Evolutionary conservation across 2,797 vertebrate species (phyloP), one percentile per base, ranked within the genome.

Genomic region (Enteromius trimaculatus): DNA sequence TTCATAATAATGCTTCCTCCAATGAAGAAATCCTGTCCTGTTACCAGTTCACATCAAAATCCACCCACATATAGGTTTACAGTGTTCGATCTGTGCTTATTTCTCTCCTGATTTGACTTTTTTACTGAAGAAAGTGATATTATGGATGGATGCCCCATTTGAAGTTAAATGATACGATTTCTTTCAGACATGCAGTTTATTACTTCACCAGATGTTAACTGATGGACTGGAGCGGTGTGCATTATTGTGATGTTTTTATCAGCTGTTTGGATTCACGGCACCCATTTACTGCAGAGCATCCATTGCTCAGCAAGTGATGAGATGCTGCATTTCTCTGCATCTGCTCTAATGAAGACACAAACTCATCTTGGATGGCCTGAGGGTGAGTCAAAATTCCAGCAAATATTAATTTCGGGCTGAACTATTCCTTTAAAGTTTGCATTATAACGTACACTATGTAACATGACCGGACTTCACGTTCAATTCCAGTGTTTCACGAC

Each of bases 401-500:
- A 34, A 19, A 65, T 34, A 4, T 4, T 19, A 0, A 65, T 34
- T 65, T 34, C 8, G 34, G 29, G 29, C 14, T 65, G 7, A 34
- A 65, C 62, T 34, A 34, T 34, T 65, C 29, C 6, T 65, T 65
- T 65, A 34, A 34, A 13, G 21, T 51, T 53, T 31, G 26, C 47
- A 72, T 72, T 55, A 19, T 9, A 14, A 55, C 23, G 34, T 53
- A 69, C 47, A 19, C 55, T 47, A n/a, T 13, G 58, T 21, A 29
- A 65, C 58, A 76, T 71, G 71, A 76, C n/a, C 34, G 47, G 80
- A 82, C 80, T 76, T 82, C 80, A 82, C 80, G 71, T 76, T 82
- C 80, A 53, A 42, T 76, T 82, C 71, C 80, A 82, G 65, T 55
- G 78, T 70, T 80, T 29, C 34, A 39, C 13, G 8, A 53, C 21